Conservation (phyloP, 2,797 vertebrate genomes). For the Sparidentex hasta region DNA sequence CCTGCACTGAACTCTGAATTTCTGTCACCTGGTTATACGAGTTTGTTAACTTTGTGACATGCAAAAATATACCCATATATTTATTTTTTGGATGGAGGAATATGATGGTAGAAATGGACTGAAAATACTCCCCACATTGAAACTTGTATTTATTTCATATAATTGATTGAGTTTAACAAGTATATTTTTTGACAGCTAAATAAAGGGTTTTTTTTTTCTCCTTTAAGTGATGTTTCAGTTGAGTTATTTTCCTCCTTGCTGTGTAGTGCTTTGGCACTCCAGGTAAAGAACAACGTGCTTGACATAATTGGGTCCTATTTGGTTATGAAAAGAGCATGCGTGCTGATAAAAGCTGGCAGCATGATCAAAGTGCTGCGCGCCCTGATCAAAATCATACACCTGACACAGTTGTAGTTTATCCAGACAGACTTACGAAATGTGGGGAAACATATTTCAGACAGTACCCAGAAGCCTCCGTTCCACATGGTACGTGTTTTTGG, state of each 20-base stretch:
- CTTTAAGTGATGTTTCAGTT: constrained; percentile 61
- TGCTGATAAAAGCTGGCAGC: constrained; percentile 73
- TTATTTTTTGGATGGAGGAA: constrained; percentile 1
- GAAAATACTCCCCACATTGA: constrained; percentile 32
- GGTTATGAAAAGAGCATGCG: constrained; percentile 71
- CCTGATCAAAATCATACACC: constrained; percentile 74
- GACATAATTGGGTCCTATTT: constrained; percentile 83
- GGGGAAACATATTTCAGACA: constrained; percentile 61
- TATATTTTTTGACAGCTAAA: constrained; percentile 72
- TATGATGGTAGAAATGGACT: constrained; percentile 8
- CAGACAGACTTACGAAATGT: constrained; percentile 61
- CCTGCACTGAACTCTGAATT: constrained; percentile 9
- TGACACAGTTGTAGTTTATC: constrained; percentile 73
- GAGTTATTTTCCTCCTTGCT: constrained; percentile 68
- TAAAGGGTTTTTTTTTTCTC: constrained; percentile 63
- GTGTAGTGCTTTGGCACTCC: constrained; percentile 54
- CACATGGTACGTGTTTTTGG: constrained; percentile 22
- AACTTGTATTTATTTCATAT: constrained; percentile 55
- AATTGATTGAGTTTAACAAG: constrained; percentile 62
- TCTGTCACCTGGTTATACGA: constrained; percentile 2
- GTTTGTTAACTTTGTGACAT: neutral
- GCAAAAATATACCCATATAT: constrained; percentile 17
- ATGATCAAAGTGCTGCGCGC: constrained; percentile 75
- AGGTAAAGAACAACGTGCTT: constrained; percentile 74
- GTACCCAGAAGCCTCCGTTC: constrained; percentile 25